These are phyloP conservation scores for Drosophila cognata DNA, from an alignment of 2,888 invertebrate genomes.

Conservation along the genomic window DNA sequence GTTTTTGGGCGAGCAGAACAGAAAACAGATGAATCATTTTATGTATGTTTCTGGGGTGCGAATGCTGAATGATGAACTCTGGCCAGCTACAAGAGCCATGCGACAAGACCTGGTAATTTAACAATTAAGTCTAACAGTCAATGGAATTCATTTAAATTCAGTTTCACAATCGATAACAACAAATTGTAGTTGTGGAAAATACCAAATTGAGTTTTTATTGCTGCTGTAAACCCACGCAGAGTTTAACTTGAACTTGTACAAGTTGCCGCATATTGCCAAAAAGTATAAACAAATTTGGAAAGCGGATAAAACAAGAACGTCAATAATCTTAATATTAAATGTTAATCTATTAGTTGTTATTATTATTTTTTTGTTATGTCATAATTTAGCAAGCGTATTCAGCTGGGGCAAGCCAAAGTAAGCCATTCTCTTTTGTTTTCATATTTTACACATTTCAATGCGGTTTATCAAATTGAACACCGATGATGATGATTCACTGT, in stretches of 20 bases:
- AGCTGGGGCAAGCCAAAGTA: not conserved
- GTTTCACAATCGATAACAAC: not conserved
- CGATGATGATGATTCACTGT: slow-evolving; percentile 51
- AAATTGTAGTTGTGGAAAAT: slow-evolving; percentile 14
- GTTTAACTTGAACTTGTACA: slow-evolving; percentile 19
- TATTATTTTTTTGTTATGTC: not conserved
- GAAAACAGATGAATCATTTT: not conserved
- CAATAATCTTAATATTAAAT: not conserved
- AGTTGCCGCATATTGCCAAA: slow-evolving; percentile 10
- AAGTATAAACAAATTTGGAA: not conserved
- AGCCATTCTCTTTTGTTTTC: slow-evolving; percentile 2
- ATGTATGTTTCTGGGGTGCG: slow-evolving; percentile 20
- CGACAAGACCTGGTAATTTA: slow-evolving; percentile 3
- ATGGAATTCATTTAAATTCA: not conserved
- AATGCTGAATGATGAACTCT: slow-evolving; percentile 32
- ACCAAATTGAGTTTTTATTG: not conserved
- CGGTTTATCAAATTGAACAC: slow-evolving; percentile 44
- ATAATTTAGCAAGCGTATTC: slow-evolving; percentile 2
- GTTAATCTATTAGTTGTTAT: not conserved
- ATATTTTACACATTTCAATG: slow-evolving; percentile 28
- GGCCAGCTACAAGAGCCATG: slow-evolving; percentile 25
- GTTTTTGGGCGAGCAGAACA: not conserved
- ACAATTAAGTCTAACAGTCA: not conserved
- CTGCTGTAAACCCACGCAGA: slow-evolving; percentile 2
- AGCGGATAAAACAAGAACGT: not conserved